Base-by-base conservation (phyloP, 2,888 invertebrate genomes). In the Sarcophaga rosellei region DNA sequence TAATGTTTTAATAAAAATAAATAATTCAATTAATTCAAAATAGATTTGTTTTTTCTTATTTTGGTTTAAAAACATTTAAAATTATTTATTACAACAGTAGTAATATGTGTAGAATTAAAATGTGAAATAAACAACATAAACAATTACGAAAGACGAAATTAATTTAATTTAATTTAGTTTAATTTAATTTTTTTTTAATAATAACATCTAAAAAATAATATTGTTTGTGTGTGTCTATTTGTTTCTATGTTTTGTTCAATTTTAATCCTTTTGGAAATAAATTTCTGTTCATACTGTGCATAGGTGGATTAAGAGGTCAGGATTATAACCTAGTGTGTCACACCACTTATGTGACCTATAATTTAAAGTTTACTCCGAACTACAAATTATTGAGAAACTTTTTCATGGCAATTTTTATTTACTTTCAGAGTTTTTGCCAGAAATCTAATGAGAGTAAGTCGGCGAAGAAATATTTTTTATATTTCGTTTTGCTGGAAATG, bases 61-160 rank as follows among this genome's bases (percentile, higher is more conserved):
- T 35, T 6, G 6, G 6, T 35, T 35, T 35, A 35, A 35, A 86
- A 86, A 83, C 83, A 81, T 86, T 81, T 68, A 77, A 83, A 76
- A 75, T 53, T 12, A 53, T 15, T 53, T 53, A 76, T 83, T 77
- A 83, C 86, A 83, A 81, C 86, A 77, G 81, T 44, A 65, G 47
- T 78, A 82, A 72, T 76, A 81, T 86, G 80, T 86, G 81, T 83
- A 75, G 66, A 83, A 78, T 77, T 77, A 61, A 74, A 80, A 77
- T 77, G 83, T 86, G 86, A 77, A 81, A 82, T 78, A 86, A 83
- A 78, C 78, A 69, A 84, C 83, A 69, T 57, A 78, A 84, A 84
- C 78, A 78, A 74, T 62, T 83, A 78, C 73, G 35, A 35, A 35
- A 35, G 35, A 35, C 35, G 35, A 35, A 35, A 53, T 53, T 53